Evolutionary conservation across 1,140 invertebrate species (phyloP), one percentile per base, ranked within the genome.

Genomic region (Ctenoplectra terminalis): DNA sequence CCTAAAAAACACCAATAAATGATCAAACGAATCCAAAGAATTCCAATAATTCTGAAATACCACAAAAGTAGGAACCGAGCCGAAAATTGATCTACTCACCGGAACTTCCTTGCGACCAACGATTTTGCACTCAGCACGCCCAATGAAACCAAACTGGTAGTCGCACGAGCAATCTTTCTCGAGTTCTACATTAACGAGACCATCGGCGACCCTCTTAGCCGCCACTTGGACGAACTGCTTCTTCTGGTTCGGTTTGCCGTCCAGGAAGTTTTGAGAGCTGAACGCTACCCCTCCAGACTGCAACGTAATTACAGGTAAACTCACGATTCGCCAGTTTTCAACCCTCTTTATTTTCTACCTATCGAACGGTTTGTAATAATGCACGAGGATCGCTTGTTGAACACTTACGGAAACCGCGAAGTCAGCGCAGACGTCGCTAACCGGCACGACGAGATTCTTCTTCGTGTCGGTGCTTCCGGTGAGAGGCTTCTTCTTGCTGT

Each of bases 221-320:
- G 93, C 93, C 0, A 95, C 92, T 83, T 94, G 94, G 23, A 95
- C 81, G 90, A 94, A 96, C 89, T 95, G 94, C 87, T 95, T 95
- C 90, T 94, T 94, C 85, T 95, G 93, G 37, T 92, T 94, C 0
- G 94, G 90, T 82, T 95, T 94, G 61, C 93, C 91, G 0, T 94
- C 93, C 20, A 94, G 52, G 91, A 95, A 95, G 84, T 94, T 95
- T 70, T 90, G 92, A 0, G 94, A 92, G 13, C 94, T 95, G 90
- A 95, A 95, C 7, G 94, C 93, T 15, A 94, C 92, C 29, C 95
- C 95, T 23, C 94, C 94, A 50, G 93, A 93, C 95, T 96, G 89
- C n/a, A 92, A 90, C 9, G 20, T 20, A 84, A 71, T 37, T 46
- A 31, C 37, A 17, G 20, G 37, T 56, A 77, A 77, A n/a, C 17